A percentile compares a stretch with the other conserved stretches of the same genome.
phyloP scores from a whole-genome alignment of 2,113 vertebrate species.

The Nothoprocta pentlandii region DNA sequence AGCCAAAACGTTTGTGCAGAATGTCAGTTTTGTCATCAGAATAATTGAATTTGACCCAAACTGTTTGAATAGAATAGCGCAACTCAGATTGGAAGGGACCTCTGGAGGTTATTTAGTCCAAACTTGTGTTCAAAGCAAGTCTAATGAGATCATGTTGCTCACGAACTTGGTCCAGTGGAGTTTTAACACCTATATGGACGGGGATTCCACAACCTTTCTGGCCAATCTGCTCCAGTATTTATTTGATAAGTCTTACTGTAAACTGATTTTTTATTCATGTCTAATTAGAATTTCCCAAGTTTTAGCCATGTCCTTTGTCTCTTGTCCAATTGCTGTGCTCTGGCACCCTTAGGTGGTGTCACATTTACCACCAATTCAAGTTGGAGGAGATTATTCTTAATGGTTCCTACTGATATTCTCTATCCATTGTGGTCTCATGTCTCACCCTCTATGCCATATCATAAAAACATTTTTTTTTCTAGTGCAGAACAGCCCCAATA shows the following conservation, averaged over 20 bases:
- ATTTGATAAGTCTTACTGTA: not conserved
- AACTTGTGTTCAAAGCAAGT: not conserved
- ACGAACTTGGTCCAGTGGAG: no score
- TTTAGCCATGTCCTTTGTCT: not conserved
- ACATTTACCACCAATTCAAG: not conserved
- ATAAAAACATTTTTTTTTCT: not conserved
- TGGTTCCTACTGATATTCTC: not conserved
- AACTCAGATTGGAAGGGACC: not conserved
- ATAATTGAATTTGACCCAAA: rapidly evolving
- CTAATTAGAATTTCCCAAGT: not conserved
- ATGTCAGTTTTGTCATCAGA: not conserved
- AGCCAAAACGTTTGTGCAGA: no score
- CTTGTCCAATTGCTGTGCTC: not conserved
- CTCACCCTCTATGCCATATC: not conserved
- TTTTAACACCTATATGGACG: not conserved
- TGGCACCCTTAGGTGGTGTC: no score
- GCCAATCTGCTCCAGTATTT: not conserved
- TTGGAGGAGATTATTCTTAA: not conserved
- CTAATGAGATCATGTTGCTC: no score
- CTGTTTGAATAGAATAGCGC: rapidly evolving
- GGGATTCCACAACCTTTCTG: not conserved
- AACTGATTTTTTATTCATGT: not conserved
- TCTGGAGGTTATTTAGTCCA: not conserved
- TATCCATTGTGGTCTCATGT: no score
- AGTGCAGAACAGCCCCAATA: not conserved